phyloP scores from a whole-genome alignment of 2,797 vertebrate species.

The Manis javanica region DNA sequence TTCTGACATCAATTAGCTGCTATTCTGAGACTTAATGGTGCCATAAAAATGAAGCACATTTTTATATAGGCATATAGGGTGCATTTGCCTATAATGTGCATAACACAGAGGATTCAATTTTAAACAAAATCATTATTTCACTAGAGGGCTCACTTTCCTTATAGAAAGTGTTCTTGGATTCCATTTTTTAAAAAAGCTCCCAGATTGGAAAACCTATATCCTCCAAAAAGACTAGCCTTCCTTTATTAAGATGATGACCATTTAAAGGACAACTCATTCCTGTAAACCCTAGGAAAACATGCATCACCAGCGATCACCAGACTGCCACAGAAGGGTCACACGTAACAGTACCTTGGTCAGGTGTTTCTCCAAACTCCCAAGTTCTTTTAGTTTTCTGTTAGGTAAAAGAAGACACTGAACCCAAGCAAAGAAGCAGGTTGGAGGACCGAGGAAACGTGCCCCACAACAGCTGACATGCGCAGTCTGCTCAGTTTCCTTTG shows the following conservation, averaged over 20 bases:
- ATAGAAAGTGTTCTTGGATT: constrained; percentile 31
- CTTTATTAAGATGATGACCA: neutral
- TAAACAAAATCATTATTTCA: constrained; percentile 58
- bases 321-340: neutral
- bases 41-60: neutral
- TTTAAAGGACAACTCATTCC: neutral
- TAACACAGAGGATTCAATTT: neutral
- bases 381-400: neutral
- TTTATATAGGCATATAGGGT: no score
- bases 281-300: neutral
- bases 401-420: neutral
- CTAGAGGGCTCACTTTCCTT: constrained; percentile 77
- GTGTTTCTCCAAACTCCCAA: neutral
- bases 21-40: neutral
- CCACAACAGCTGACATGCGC: neutral
- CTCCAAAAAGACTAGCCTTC: neutral
- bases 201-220: neutral
- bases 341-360: neutral
- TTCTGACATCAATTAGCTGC: neutral
- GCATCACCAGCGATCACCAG: neutral
- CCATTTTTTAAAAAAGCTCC: neutral
- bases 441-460: neutral
- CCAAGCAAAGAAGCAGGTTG: neutral
- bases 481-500: neutral
- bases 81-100: neutral